Conservation (phyloP, 2,888 invertebrate species). For the Drosophila pseudotalamancana region DNA sequence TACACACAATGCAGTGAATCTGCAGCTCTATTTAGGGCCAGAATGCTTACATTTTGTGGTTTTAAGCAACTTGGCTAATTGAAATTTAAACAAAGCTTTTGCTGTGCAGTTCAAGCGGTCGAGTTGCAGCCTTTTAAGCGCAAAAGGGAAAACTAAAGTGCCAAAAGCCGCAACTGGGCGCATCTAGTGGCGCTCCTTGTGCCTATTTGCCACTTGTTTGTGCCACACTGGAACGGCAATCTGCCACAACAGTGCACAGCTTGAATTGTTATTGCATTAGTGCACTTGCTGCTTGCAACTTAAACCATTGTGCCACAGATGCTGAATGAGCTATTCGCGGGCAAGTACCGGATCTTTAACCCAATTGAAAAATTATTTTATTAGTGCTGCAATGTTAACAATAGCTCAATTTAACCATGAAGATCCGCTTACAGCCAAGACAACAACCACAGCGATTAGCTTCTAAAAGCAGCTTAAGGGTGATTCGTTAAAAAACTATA, state of each 20-base stretch:
- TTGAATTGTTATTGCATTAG: conserved; percentile 30
- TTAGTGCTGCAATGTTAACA: not conserved
- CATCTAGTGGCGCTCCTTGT: conserved; percentile 51
- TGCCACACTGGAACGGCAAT: conserved; percentile 49
- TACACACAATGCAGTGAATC: not conserved
- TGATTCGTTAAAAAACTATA: conserved; percentile 1
- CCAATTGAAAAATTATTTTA: too few species aligned
- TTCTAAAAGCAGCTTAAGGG: not conserved
- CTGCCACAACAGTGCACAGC: conserved; percentile 6
- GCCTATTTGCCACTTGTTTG: conserved; percentile 67
- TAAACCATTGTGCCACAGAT: not conserved
- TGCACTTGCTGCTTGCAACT: conserved; percentile 13
- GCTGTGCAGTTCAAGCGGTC: conserved; percentile 22
- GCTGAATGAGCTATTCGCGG: not conserved
- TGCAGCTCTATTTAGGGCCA: not conserved
- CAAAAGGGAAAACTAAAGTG: conserved; percentile 35
- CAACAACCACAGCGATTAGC: not conserved
- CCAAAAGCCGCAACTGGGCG: conserved; percentile 50
- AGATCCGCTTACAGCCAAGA: not conserved
- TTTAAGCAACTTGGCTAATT: conserved; percentile 33
- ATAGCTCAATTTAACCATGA: not conserved
- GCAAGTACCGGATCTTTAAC: too few species aligned
- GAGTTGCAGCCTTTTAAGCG: conserved; percentile 2
- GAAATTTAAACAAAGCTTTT: conserved; percentile 19
- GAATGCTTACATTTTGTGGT: conserved; percentile 1